Conservation (phyloP, 2,113 vertebrate species). For the Sprattus sprattus region DNA sequence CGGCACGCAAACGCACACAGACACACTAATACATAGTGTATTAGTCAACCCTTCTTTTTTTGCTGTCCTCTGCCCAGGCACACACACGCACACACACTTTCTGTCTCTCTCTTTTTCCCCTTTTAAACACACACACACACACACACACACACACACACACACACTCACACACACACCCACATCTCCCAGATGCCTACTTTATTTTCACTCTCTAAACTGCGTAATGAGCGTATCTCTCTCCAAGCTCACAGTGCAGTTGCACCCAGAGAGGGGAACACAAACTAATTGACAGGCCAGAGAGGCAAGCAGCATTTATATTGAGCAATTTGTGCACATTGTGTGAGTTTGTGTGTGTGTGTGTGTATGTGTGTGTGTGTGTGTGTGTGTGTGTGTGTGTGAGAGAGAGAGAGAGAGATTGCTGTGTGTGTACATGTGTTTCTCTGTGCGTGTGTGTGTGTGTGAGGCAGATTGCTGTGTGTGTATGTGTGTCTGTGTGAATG, state of each 20-base stretch:
- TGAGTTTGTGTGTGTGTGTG: conserved; percentile 21
- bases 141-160: neutral
- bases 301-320: neutral
- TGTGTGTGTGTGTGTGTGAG: neutral
- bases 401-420: neutral
- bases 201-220: conserved; percentile 20
- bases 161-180: neutral
- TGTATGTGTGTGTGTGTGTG: neutral
- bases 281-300: conserved; percentile 31
- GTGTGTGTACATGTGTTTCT: neutral
- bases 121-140: neutral
- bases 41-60: too few species aligned
- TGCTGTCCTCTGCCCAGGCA: neutral
- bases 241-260: neutral
- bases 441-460: neutral
- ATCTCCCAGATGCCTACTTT: conserved; percentile 33
- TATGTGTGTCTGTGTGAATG: too few species aligned
- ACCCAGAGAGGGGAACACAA: neutral
- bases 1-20: too few species aligned
- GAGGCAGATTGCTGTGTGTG: neutral
- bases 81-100: neutral
- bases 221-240: conserved; percentile 27
- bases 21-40: neutral
- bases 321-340: conserved; percentile 22
- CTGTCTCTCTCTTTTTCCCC: neutral